These are phyloP conservation scores for Setophaga kirtlandii DNA, from an alignment of 2,113 vertebrate species.

Conservation along the genomic window DNA sequence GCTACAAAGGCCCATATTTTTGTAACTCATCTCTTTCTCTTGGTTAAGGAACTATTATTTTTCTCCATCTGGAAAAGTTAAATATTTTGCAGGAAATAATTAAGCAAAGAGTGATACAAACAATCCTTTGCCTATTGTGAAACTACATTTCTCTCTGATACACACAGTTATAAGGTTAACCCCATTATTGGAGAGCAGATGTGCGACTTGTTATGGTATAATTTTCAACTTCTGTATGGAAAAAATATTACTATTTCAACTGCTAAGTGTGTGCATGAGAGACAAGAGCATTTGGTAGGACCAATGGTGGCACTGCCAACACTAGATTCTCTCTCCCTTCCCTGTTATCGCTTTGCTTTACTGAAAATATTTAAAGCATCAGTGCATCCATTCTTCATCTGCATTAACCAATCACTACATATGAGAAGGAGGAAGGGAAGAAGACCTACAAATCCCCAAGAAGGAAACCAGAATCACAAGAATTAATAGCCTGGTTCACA, in stretches of 20 bases:
- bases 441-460: background rate
- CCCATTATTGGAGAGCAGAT: background rate
- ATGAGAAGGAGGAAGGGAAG: background rate
- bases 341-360: background rate
- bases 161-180: background rate
- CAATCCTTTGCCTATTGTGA: background rate
- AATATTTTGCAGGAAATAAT: conserved; percentile 13
- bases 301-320: background rate
- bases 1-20: background rate
- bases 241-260: background rate
- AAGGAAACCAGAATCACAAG: conserved; percentile 14
- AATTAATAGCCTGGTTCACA: conserved; percentile 23
- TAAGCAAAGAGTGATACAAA: background rate
- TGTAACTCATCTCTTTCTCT: background rate
- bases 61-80: background rate
- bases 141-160: background rate
- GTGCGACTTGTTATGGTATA: background rate
- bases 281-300: background rate
- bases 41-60: background rate
- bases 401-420: background rate
- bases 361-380: background rate
- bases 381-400: background rate
- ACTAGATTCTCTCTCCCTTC: background rate
- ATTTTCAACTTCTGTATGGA: background rate
- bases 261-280: background rate